phyloP scores from a whole-genome alignment of 2,113 vertebrate species.

The Hippocampus barbouri region DNA sequence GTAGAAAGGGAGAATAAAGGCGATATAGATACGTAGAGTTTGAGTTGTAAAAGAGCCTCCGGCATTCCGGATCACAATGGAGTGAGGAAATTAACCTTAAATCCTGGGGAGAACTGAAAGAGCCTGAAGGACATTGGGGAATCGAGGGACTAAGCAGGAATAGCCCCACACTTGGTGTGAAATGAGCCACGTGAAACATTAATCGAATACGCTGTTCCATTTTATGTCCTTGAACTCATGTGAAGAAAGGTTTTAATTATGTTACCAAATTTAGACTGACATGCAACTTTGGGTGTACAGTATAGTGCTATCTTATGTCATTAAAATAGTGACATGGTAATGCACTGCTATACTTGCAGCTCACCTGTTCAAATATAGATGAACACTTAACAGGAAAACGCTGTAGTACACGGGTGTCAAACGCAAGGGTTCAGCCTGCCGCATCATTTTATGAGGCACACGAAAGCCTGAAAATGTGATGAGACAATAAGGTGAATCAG shows the following conservation, averaged over 20 bases:
- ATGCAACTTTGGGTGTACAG: no score
- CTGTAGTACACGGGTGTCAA: no score
- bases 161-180: not conserved
- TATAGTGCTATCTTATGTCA: no score
- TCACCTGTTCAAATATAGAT: no score
- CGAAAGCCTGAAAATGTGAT: no score
- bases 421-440: no score
- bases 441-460: no score
- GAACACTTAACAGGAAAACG: no score
- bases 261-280: not conserved
- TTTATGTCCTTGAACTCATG: conserved; percentile 1
- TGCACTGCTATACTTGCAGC: no score
- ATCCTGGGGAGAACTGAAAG: conserved; percentile 23
- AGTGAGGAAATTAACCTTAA: conserved; percentile 36
- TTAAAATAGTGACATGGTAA: no score
- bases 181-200: conserved; percentile 4
- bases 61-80: conserved; percentile 36
- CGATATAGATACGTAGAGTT: conserved; percentile 34
- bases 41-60: conserved; percentile 21
- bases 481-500: no score
- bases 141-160: conserved; percentile 14
- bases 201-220: not conserved
- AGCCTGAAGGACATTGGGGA: conserved; percentile 22
- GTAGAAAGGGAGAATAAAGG: conserved; percentile 21
- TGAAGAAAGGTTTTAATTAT: not conserved